Evolutionary conservation across 2,113 vertebrate genomes (phyloP).

Genomic region (Crotophaga sulcirostris): DNA sequence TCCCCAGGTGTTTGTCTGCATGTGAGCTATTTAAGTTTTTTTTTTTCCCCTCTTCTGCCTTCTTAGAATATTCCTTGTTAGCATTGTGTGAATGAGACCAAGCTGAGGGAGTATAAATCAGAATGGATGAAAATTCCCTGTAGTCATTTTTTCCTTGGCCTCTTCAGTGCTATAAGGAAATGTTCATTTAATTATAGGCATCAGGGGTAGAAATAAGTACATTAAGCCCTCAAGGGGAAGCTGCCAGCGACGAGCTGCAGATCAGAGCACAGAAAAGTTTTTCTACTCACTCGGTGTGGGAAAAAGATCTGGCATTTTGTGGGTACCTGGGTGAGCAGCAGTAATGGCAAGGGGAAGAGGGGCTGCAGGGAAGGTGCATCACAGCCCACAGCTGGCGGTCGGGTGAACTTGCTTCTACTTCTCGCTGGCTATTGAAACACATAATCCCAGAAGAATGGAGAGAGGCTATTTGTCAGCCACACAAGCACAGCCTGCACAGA

Average conservation of each 20-base stretch:
- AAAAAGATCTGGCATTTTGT: background rate
- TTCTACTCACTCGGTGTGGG: background rate
- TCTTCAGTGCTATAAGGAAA: conserved; percentile 52
- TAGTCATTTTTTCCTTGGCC: conserved; percentile 51
- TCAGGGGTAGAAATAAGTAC: conserved; percentile 60
- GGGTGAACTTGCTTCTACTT: background rate
- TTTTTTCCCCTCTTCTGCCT: background rate
- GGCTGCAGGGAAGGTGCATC: background rate
- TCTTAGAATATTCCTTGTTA: conserved; percentile 27
- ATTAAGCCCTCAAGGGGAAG: conserved; percentile 57
- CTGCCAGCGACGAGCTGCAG: background rate
- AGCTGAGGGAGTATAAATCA: conserved; percentile 38
- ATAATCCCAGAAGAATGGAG: conserved; percentile 43
- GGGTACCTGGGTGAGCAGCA: background rate
- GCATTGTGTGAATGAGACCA: background rate
- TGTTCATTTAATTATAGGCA: conserved; percentile 64
- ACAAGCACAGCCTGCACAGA: background rate
- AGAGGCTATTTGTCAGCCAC: conserved; percentile 20
- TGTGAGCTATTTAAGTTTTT: background rate
- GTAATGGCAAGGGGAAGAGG: background rate
- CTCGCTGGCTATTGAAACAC: background rate
- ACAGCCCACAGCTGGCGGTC: fast-evolving
- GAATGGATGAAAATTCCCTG: conserved; percentile 53
- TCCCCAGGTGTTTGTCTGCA: background rate
- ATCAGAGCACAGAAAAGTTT: conserved; percentile 28